Base-by-base conservation (phyloP, 1,140 invertebrate species). In the Atopsyche davidsoni region DNA sequence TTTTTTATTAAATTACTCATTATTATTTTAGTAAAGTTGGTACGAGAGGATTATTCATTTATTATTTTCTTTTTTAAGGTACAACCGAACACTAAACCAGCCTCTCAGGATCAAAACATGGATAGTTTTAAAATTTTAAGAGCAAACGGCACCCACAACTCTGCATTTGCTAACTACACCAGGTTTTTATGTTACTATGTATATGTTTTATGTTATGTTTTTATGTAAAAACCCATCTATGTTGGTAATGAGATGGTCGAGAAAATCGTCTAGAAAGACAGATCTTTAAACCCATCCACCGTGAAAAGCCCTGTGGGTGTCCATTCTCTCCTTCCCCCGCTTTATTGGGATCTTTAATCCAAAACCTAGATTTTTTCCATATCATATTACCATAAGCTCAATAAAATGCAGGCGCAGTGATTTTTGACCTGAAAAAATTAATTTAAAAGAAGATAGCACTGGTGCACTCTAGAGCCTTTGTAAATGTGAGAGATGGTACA, bases 141-240 rank as follows among this genome's bases (percentile, higher is more conserved):
- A 1, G 34, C 59, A 0, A 61, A 62, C 4, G 64, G 67, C 46
- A 62, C 62, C 16, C 68, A 66, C 16, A 59, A 68, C 55, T 73
- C 67, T 7, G 65, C 69, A 4, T 68, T 70, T 51, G 67, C 69
- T 40, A 66, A 60, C 49, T 70, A 72, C 44, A 13, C 53, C 34
- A 69, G 68, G 73, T 67, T 55, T 28, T 13, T 7, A 7, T 22
- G 36, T 48, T 17, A 3, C 1, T 19, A 52, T 24, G 9, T 46
- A 25, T 25, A 23, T 21, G n/a, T 32, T 7, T 2, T 2, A 49
- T 22, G 3, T n/a, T 35, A 9, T 19, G 13, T 19, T 16, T 9
- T 35, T 23, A n/a, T 7, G 22, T 22, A 10, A 6, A n/a, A 3
- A 3, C 28, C 34, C 3, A 22, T 3, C 25, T 28, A 9, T 9